These are phyloP conservation scores for Sminthurinus aureus DNA, from an alignment of 2,888 invertebrate genomes.

Conservation along the genomic window DNA sequence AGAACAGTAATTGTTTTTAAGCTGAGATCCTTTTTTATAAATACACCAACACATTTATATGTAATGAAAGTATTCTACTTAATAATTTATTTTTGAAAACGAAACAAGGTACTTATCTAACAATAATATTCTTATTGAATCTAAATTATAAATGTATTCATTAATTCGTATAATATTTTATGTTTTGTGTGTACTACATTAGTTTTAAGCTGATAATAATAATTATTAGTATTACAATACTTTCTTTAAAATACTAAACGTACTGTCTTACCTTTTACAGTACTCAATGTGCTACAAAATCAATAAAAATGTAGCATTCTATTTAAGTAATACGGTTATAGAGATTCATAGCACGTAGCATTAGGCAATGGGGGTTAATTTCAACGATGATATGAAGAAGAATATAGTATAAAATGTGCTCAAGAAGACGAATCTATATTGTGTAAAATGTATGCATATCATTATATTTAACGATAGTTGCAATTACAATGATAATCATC, in stretches of 20 bases:
- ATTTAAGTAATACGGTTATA: no score
- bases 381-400: not conserved
- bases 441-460: not conserved
- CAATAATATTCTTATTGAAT: no score
- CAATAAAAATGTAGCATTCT: no score
- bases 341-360: no score
- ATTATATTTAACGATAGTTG: not conserved
- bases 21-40: not conserved
- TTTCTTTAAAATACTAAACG: not conserved
- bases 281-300: not conserved
- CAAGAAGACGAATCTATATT: not conserved
- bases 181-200: no score
- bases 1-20: no score
- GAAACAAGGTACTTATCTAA: no score
- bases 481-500: not conserved
- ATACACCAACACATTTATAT: conserved; percentile 5
- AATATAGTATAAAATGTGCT: not conserved
- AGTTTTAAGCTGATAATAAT: not conserved
- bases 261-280: not conserved
- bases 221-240: not conserved
- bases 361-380: not conserved
- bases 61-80: not conserved
- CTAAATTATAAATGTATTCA: not conserved
- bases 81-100: no score
- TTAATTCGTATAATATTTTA: not conserved